Percentiles rank a stretch among this genome's conserved stretches.
These are phyloP conservation scores for Muricea muricata DNA, from an alignment of 92 coral and sea anemone genomes.

Conservation along the genomic window DNA sequence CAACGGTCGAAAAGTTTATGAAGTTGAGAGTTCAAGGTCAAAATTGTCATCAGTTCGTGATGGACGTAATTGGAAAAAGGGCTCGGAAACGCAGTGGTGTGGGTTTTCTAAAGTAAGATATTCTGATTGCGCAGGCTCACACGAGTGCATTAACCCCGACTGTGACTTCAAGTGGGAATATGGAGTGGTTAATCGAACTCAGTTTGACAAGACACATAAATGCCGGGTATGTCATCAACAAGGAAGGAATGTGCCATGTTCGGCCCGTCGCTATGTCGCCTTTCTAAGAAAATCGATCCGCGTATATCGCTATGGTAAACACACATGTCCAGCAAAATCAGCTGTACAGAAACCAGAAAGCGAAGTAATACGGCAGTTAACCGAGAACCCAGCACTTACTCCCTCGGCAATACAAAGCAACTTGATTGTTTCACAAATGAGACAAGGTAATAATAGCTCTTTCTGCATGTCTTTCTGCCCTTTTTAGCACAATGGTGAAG, in stretches of 20 bases:
- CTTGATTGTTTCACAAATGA: conserved; percentile 20
- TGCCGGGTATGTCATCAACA: conserved; percentile 48
- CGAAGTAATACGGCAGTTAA: conserved; percentile 24
- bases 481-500: too few relatives aligned
- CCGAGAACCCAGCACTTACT: conserved; percentile 28
- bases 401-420: conserved; percentile 50
- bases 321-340: conserved; percentile 45
- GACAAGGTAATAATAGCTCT: conserved; percentile 30
- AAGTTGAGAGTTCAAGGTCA: conserved; percentile 7
- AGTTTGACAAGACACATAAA: conserved; percentile 53
- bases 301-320: conserved; percentile 26
- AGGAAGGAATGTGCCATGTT: conserved; percentile 57
- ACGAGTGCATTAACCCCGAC: conserved; percentile 52
- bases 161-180: conserved; percentile 62
- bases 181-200: conserved; percentile 64
- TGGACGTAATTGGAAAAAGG: conserved; percentile 73
- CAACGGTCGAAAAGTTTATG: conserved; percentile 40
- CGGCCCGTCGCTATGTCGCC: conserved; percentile 58
- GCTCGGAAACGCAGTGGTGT: conserved; percentile 57
- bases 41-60: conserved; percentile 38
- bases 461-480: too few relatives aligned
- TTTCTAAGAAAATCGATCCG: neutral
- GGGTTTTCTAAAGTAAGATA: conserved; percentile 58
- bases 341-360: conserved; percentile 15
- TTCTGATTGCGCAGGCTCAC: conserved; percentile 70